Evolutionary conservation across 2,113 vertebrate genomes (phyloP).

Genomic region (Pachycephala philippinensis): DNA sequence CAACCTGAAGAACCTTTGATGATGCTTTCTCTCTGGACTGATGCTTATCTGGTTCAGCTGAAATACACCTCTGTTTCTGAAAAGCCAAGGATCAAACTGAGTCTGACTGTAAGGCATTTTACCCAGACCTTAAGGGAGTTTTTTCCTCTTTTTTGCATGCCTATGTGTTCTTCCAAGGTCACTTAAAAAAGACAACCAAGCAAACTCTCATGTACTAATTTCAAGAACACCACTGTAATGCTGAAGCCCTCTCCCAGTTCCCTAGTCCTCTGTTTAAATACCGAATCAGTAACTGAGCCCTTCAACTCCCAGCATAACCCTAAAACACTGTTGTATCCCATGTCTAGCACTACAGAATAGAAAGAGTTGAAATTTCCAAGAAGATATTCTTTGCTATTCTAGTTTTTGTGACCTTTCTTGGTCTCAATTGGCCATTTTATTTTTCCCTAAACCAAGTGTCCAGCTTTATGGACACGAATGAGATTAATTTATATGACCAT

Average conservation of each 20-base stretch:
- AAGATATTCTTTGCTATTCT: background rate
- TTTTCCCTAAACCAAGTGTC: background rate
- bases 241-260: background rate
- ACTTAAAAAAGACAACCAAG: background rate
- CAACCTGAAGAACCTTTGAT: background rate
- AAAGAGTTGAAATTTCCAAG: background rate
- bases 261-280: background rate
- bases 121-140: background rate
- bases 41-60: background rate
- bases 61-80: background rate
- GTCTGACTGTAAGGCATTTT: background rate
- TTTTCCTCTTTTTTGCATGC: background rate
- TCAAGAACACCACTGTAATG: background rate
- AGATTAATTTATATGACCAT: background rate
- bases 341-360: background rate
- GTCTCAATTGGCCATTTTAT: background rate
- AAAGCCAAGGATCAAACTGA: background rate
- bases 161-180: background rate
- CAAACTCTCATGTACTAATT: background rate
- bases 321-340: background rate
- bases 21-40: background rate
- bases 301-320: background rate
- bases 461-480: background rate
- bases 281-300: background rate
- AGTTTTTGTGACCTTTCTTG: background rate